Base-by-base conservation (phyloP, 2,113 vertebrate genomes). In the Meriones unguiculatus region DNA sequence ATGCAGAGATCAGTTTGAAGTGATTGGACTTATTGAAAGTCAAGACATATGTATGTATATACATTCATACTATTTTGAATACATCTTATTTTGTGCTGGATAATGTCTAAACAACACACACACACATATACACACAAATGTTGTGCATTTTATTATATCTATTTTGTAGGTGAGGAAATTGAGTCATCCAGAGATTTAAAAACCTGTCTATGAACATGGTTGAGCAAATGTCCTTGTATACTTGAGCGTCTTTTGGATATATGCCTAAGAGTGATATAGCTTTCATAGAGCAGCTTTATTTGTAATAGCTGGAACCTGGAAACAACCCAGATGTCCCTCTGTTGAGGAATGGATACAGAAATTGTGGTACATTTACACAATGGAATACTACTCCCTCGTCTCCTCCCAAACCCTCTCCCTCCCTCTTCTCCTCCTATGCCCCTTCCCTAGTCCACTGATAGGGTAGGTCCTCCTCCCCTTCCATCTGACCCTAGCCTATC, bases 81-180 rank as follows among this genome's bases (percentile, higher is more conserved):
- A 57, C 14, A 2, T n/a, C 38, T 70, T 35, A 73, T 73, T 88
- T 75, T 75, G 11, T 94, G 62, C 35, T 87, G 90, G 32, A 35
- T 38, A 92, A 9, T 69, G 46, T 87, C 46, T 11, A 87, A 38
- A 69, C 1, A 28, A 87, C 13, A 64, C 70, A 59, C 57, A 82
- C 80, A 28, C 10, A 52, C 77, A 35, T 20, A 30, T 46, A 77
- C 41, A 76, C 75, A 75, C 72, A 70, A 32, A 76, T 59, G 65
- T 75, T 24, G 52, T 22, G 12, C 46, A 41, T 25, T 76, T 92
- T 76, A 72, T 67, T 88, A 90, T 78, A 46, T 90, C 20, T 10
- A 70, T 69, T 90, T 96, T 95, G 11, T 17, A 62, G 46, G 28
- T 87, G 38, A 82, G n/a, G 17, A 89, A 76, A 77, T 75, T 95